phyloP scores from a whole-genome alignment of 2,888 invertebrate genomes.

The Idaea straminata region DNA sequence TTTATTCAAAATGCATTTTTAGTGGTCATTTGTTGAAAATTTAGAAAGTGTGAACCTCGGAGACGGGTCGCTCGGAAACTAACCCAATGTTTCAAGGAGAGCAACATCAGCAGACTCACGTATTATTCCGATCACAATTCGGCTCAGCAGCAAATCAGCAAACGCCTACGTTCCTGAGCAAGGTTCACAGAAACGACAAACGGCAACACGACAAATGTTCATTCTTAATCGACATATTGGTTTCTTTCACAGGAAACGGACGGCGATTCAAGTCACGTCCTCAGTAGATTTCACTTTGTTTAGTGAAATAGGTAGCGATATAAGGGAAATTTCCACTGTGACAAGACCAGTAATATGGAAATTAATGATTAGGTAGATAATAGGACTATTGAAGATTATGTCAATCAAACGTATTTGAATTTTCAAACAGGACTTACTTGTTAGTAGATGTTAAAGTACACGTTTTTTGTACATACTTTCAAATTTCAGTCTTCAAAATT shows the following conservation, averaged over 20 bases:
- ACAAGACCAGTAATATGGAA: not conserved
- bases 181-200: not conserved
- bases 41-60: too few relatives aligned
- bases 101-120: not conserved
- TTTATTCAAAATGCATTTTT: too few relatives aligned
- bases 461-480: too few relatives aligned
- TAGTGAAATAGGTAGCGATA: not conserved
- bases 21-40: too few relatives aligned
- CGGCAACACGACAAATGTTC: not conserved
- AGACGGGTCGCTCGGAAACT: too few relatives aligned
- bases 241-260: not conserved
- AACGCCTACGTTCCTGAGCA: not conserved
- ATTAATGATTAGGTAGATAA: not conserved
- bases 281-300: not conserved
- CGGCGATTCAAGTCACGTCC: not conserved
- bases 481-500: too few relatives aligned
- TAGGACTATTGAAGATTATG: not conserved
- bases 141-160: not conserved
- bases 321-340: not conserved
- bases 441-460: too few relatives aligned
- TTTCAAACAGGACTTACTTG: too few relatives aligned
- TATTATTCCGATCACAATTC: not conserved
- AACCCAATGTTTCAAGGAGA: not conserved
- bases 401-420: not conserved
- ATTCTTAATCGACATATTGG: not conserved